Evolutionary conservation across 2,888 invertebrate genomes (phyloP).

Genomic region (Ormia ochracea): DNA sequence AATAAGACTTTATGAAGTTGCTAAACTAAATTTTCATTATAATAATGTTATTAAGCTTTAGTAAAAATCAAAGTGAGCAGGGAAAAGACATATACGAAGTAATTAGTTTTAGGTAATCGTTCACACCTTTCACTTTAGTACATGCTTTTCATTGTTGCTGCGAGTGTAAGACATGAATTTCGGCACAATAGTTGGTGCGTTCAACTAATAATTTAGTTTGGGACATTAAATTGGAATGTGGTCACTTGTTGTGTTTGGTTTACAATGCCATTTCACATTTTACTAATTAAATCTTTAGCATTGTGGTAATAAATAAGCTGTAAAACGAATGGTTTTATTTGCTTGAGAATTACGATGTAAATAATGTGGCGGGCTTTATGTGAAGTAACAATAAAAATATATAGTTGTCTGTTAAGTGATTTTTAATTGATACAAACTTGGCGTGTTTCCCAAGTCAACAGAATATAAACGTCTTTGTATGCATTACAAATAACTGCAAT

Average conservation of each 20-base stretch:
- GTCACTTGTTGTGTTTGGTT: not conserved
- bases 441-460: no score
- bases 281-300: no score
- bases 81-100: not conserved
- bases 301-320: no score
- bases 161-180: not conserved
- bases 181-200: no score
- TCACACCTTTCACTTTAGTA: slow-evolving; percentile 7
- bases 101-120: slow-evolving; percentile 2
- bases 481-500: no score
- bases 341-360: no score
- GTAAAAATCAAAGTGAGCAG: not conserved
- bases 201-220: not conserved
- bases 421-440: no score
- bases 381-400: no score
- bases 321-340: no score
- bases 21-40: not conserved
- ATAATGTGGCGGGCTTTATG: no score
- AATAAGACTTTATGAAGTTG: not conserved
- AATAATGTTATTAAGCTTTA: not conserved
- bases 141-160: not conserved
- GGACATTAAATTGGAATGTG: not conserved
- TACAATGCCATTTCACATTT: not conserved
- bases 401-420: no score
- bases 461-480: no score